Evolutionary conservation across 2,888 invertebrate genomes (phyloP).

Genomic region (Drosophila sordidula): DNA sequence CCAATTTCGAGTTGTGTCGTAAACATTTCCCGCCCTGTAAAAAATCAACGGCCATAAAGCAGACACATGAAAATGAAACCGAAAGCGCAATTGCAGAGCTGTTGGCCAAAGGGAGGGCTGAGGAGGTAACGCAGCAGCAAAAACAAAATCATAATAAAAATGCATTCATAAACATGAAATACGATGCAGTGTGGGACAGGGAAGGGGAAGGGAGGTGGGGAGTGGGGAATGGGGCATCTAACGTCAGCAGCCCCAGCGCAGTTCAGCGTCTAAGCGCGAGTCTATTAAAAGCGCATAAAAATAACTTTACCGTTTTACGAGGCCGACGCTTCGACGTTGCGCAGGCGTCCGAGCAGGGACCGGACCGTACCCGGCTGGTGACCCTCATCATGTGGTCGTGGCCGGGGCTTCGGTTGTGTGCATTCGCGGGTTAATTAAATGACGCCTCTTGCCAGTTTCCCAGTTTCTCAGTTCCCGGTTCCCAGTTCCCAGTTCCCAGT

Average conservation of each 20-base stretch:
- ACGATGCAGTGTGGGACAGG: conserved; percentile 47
- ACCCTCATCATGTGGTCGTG: conserved; percentile 67
- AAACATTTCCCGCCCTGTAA: conserved; percentile 37
- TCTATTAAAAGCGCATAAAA: conserved; percentile 81
- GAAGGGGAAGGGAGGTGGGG: not conserved
- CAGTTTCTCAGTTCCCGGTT: conserved; percentile 10
- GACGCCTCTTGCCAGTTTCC: conserved; percentile 63
- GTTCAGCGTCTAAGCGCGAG: conserved; percentile 69
- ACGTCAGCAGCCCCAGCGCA: conserved; percentile 19
- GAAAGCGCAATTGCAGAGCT: conserved; percentile 25
- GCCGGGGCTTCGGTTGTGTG: conserved; percentile 35
- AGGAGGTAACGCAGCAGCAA: conserved; percentile 4
- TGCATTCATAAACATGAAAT: conserved; percentile 82
- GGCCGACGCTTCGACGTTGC: conserved; percentile 36
- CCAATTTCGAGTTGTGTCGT: conserved; percentile 33
- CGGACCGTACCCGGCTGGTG: conserved; percentile 15
- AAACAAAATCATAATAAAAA: conserved; percentile 70
- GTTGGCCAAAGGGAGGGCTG: not conserved
- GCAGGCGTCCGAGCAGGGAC: conserved; percentile 38
- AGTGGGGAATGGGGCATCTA: conserved; percentile 17
- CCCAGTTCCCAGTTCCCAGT: conserved; percentile 12
- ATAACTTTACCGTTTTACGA: conserved; percentile 73
- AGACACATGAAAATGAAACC: conserved; percentile 54
- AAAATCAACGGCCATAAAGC: conserved; percentile 64
- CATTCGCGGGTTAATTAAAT: conserved; percentile 76